Base-by-base conservation (phyloP, 2,797 vertebrate species). In the Myotis vivesi region DNA sequence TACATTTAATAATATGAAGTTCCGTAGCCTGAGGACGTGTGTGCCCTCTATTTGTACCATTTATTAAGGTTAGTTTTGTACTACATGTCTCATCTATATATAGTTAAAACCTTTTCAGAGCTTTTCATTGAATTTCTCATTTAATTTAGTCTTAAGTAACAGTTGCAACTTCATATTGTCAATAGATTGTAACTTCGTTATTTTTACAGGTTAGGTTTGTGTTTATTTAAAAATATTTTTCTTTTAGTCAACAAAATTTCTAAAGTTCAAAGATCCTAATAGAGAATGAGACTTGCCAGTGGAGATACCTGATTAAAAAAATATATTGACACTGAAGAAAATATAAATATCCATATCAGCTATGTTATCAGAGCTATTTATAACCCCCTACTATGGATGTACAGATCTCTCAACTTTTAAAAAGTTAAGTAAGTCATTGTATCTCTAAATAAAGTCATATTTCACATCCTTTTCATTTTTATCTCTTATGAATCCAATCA, bases 1-100 rank as follows among this genome's bases (percentile, higher is more conserved):
- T 81, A 91, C 0, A 6, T 92, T 93, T 96, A 96, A 94, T 97
- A 95, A 97, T 93, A 94, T 55, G 82, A 94, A 87, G 46, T 92
- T 96, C 23, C 4, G 51, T 94, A 96, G 91, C 97, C 94, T 44
- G 5, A 86, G 90, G 97, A 96, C 30, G 95, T 89, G 53, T 73
- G 25, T 95, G 92, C 96, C 95, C 97, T 98, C 92, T 93, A 0
- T 94, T 88, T 93, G 85, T 94, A 92, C 87, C 84, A 87, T 88
- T 92, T 91, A 86, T 87, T 72, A 95, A 96, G 72, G 94, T 94
- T 85, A 91, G 36, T 55, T 92, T 91, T 83, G 51, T 19, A 41
- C 30, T 92, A 12, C 55, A 5, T 71, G 9, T 91, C 51, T 94
- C 71, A 66, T 87, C 80, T 73, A 38, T 64, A 79, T 73, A 38